Base-by-base conservation (phyloP, 2,888 invertebrate species). In the Geophilus truncorum region DNA sequence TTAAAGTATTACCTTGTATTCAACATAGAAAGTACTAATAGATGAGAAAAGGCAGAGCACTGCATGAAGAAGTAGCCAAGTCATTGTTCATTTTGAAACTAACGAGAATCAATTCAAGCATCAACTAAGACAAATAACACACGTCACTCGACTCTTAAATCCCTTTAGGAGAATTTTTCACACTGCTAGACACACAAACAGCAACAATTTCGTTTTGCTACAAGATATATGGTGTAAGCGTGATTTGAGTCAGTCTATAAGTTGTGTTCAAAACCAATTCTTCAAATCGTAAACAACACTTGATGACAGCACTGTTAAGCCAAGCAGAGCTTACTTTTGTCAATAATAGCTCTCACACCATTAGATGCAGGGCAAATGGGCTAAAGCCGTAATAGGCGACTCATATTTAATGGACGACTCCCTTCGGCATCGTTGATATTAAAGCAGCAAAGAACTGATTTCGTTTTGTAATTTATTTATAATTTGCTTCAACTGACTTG, bases 121-220 rank as follows among this genome's bases (percentile, higher is more conserved):
- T 70, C 28, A 4, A 28, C 70, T 1, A 70, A 70, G 28, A 28
- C 25, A 28, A 28, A 28, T 70, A 70, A 70, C 25, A 4, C 70
- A 28, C 25, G 70, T 70, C 25, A 70, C 28, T 70, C 70, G 9
- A 28, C n/a, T 45, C 45, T 45, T 25, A 70, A 70, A 25, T 25
- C 70, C 28, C 70, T 70, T 70, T 25, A 25, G 70, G 25, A 28
- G 70, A 70, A 70, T 70, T 70, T 70, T 70, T 70, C 70, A 70
- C 70, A 70, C 70, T 28, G 70, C 28, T 70, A 28, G 28, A 28
- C 70, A 70, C 10, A 70, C 12, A 28, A 70, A 28, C 70, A 70
- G 28, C 70, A 70, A 70, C 5, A 70, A 70, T 70, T 25, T 70
- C 70, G 28, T 28, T 25, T 4, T 70, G 70, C 12, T 6, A 70